Base-by-base conservation (phyloP, 2,797 vertebrate genomes). In the Crocidura indochinensis region DNA sequence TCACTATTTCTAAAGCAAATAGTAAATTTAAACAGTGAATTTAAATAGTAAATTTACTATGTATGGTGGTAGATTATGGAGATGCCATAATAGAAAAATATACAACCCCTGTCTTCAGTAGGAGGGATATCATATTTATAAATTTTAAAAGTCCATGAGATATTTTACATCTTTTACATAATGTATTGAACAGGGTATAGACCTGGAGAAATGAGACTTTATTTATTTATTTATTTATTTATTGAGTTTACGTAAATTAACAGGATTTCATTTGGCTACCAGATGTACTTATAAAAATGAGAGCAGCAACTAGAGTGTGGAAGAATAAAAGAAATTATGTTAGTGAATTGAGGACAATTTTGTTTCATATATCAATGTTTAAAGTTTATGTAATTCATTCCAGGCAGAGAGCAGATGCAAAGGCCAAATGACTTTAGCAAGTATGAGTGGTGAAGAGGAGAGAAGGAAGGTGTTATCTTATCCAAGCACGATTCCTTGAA, bases 251-350 rank as follows among this genome's bases (percentile, higher is more conserved):
- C 26, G 27, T 9, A 2, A 29, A 17, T 51, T 65, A 84, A 14
- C 8, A 75, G 15, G 15, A 27, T 78, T 88, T 86, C 8, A 19
- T 77, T 76, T 91, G 64, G 10, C 29, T 68, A 1, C 8, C 51
- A 64, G 7, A 20, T 84, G 2, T 77, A 8, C 38, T 24, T n/a
- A 31, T 65, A 27, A 65, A 8, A 27, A 24, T 69, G 10, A 84
- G 10, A 44, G 38, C 17, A 27, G 44, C 20, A 4, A 19, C 22
- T 26, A 15, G 26, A 68, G 49, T 62, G 38, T 38, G 26, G 10
- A 76, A 83, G 11, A 64, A 38, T 47, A 89, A 72, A 31, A 60
- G 78, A 49, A 87, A 53, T 51, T 88, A 20, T n/a, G 64, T 83
- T 60, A 31, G 9, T 49, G 53, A 94, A 24, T n/a, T 26, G 10